Evolutionary conservation across 2,888 invertebrate genomes (phyloP).

Genomic region (Nudaria mundana): DNA sequence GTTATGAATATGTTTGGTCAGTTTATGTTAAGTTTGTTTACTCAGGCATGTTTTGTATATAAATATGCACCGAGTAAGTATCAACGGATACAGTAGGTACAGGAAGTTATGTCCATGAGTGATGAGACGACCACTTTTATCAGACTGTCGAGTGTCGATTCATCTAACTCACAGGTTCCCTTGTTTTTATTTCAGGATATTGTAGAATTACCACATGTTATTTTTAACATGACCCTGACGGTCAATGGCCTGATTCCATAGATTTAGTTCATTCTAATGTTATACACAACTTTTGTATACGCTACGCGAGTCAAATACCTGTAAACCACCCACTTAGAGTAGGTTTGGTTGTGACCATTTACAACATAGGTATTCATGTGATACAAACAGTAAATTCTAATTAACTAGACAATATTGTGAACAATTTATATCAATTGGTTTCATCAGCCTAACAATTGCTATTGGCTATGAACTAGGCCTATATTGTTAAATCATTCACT

Average conservation of each 20-base stretch:
- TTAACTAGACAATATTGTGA: neutral
- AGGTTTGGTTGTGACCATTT: no score
- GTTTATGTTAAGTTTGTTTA: neutral
- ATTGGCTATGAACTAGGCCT: neutral
- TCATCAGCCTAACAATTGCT: neutral
- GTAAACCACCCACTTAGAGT: conserved; percentile 15
- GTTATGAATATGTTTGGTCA: conserved; percentile 1
- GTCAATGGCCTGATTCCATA: conserved; percentile 52
- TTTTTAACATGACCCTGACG: conserved; percentile 53
- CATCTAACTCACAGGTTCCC: conserved; percentile 11
- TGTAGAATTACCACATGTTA: conserved; percentile 16
- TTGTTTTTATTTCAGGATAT: conserved; percentile 16
- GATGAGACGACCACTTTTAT: conserved; percentile 29
- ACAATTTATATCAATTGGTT: neutral
- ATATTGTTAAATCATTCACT: conserved; percentile 3
- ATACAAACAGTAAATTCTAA: neutral
- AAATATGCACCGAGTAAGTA: conserved; percentile 18
- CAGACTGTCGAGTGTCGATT: conserved; percentile 18
- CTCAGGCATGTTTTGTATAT: conserved; percentile 7
- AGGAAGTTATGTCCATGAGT: conserved; percentile 40
- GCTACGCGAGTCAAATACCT: conserved; percentile 28
- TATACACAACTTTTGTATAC: conserved; percentile 12
- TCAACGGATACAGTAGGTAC: conserved; percentile 19
- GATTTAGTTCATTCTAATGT: conserved; percentile 13
- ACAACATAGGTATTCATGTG: no score